Conservation (phyloP, 2,113 vertebrate genomes). For the Caranx ignobilis region DNA sequence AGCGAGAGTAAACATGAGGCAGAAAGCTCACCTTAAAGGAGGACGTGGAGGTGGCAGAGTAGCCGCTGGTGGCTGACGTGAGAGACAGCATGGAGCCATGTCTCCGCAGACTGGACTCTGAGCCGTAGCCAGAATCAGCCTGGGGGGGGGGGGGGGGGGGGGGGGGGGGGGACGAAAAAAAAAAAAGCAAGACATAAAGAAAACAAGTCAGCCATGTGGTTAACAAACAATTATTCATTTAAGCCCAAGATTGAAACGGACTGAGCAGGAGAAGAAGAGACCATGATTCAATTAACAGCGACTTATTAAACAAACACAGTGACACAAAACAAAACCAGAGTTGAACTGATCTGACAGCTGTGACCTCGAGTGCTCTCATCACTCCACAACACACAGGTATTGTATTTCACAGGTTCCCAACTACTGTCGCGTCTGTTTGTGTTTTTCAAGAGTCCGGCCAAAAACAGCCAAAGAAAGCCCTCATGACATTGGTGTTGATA, state of each 20-base stretch:
- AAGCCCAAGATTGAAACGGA: neutral
- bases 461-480: neutral
- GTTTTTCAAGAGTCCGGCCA: too few relatives aligned
- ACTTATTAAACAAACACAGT: neutral
- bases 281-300: neutral
- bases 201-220: neutral
- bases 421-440: too few relatives aligned
- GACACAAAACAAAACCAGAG: neutral
- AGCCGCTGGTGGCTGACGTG: slow-evolving; percentile 94
- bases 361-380: too few relatives aligned
- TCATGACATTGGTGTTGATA: neutral
- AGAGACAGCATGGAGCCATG: slow-evolving; percentile 98
- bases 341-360: too few relatives aligned
- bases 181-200: neutral
- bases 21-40: slow-evolving; percentile 92
- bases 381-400: too few relatives aligned
- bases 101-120: slow-evolving; percentile 94
- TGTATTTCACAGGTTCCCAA: too few relatives aligned
- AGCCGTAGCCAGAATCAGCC: slow-evolving; percentile 97
- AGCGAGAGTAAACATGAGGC: neutral
- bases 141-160: slow-evolving; percentile 64
- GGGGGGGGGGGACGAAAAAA: too few relatives aligned
- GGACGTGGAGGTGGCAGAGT: slow-evolving; percentile 96
- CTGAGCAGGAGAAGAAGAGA: neutral
- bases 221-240: neutral